Conservation (phyloP, 2,113 vertebrate species). For the Nematolebias whitei region DNA sequence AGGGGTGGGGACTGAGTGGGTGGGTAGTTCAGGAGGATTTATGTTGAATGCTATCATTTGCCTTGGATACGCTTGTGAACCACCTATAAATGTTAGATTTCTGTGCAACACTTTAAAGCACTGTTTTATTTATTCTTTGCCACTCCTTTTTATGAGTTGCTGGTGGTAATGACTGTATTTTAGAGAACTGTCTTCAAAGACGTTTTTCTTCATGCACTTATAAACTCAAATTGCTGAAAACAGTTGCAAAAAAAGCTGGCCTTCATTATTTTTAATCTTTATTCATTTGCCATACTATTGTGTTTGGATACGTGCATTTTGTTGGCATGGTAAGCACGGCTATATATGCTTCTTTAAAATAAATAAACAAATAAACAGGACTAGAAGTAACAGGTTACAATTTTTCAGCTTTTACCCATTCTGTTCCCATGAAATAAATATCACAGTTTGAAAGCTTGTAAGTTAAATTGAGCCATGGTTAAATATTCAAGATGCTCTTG, state of each 20-base stretch:
- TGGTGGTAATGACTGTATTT: constrained; percentile 14
- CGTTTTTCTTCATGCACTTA: constrained; percentile 15
- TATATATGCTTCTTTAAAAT: constrained; percentile 60
- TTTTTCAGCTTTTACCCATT: constrained; percentile 72
- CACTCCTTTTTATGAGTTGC: constrained; percentile 8
- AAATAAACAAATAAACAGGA: neutral
- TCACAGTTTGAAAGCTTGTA: constrained; percentile 79
- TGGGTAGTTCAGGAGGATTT: constrained; percentile 48
- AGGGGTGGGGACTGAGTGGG: constrained; percentile 54
- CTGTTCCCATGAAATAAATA: constrained; percentile 83
- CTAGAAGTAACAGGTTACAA: constrained; percentile 57
- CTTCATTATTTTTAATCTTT: constrained; percentile 24
- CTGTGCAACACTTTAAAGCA: constrained; percentile 19
- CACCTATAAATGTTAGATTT: constrained; percentile 39
- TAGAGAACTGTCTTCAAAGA: constrained; percentile 6
- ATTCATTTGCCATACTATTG: constrained; percentile 8
- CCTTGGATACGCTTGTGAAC: constrained; percentile 35
- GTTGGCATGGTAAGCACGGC: constrained; percentile 53
- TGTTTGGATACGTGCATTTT: constrained; percentile 54
- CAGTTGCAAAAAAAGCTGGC: constrained; percentile 4
- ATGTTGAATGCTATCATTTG: constrained; percentile 51
- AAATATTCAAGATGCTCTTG: constrained; percentile 76
- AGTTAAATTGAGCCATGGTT: constrained; percentile 67
- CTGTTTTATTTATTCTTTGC: constrained; percentile 23
- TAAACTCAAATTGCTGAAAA: constrained; percentile 8